phyloP scores from a whole-genome alignment of 2,888 invertebrate species.

The Andrena flavipes region DNA sequence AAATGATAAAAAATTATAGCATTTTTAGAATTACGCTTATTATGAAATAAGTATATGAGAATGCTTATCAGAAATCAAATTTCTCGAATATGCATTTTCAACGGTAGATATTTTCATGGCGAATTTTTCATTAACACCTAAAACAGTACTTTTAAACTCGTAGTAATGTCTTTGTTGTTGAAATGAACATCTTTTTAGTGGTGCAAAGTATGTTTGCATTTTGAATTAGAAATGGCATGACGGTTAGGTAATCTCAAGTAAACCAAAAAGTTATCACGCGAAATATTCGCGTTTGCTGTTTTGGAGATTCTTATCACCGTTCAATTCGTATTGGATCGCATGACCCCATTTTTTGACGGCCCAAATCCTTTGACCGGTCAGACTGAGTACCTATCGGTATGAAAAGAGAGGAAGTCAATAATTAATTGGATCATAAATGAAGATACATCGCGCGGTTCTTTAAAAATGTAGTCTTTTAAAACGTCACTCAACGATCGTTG shows the following conservation, averaged over 20 bases:
- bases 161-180: too few relatives aligned
- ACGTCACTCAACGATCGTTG: not conserved
- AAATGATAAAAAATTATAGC: too few relatives aligned
- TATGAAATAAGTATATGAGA: too few relatives aligned
- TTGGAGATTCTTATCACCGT: constrained; percentile 35
- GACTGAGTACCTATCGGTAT: constrained; percentile 46
- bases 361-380: constrained; percentile 34
- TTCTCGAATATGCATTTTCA: too few relatives aligned
- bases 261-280: constrained; percentile 7
- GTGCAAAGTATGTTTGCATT: constrained; percentile 5
- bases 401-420: constrained; percentile 39
- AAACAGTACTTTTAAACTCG: too few relatives aligned
- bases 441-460: not conserved
- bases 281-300: constrained; percentile 7
- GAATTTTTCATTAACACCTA: too few relatives aligned
- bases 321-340: constrained; percentile 49
- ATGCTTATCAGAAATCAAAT: too few relatives aligned
- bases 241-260: not conserved
- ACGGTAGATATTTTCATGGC: too few relatives aligned
- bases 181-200: not conserved
- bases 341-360: constrained; percentile 45
- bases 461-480: constrained; percentile 7
- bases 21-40: too few relatives aligned
- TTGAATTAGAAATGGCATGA: not conserved
- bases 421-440: constrained; percentile 49